Base-by-base conservation (phyloP, 2,888 invertebrate species). In the Himalopsyche kuldschensis region DNA sequence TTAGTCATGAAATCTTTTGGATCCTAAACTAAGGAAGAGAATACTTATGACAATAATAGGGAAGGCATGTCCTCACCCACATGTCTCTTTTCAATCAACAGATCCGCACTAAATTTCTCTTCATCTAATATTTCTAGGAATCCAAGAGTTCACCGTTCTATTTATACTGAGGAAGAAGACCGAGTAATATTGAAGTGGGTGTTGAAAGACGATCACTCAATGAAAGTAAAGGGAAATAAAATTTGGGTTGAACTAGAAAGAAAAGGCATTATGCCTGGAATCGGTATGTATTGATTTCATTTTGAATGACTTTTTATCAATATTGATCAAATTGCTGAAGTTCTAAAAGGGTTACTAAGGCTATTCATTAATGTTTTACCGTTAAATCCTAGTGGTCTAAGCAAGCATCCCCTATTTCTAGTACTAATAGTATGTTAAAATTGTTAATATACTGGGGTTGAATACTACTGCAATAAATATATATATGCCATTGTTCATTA, bases 141-240 rank as follows among this genome's bases (percentile, higher is more conserved):
- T 69, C 2, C 11, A 55, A 69, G 47, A 47, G 79, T 79, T 48
- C 80, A 84, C 6, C 41, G 41, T 41, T 17, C 48, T 5, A 69
- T 32, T 27, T 86, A 86, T 55, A 78, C 82, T 11, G 24, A n/a
- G 0, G 89, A 88, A 88, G 91, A 91, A 88, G 91, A 90, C 88
- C 89, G 88, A 86, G 89, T 89, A 5, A 90, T 90, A 83, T 90
- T 91, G 81, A 80, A 88, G 41, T 91, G 90, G 90, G 85, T 91
- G 82, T 75, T 87, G 10, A 10, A n/a, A 1, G 89, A 88, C 0
- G 84, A 80, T 1, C 88, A 90, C 15, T 89, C 89, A 5, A 80
- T 85, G 0, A 85, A 84, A 4, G 91, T 91, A 82, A 91, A 90
- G 87, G 91, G 91, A 0, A 91, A 91, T 88, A 79, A 84, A 0